Percentiles rank a stretch among this genome's conserved stretches.
Evolutionary conservation across 2,797 vertebrate species (phyloP).

Genomic region (Odontamblyopus rebecca): DNA sequence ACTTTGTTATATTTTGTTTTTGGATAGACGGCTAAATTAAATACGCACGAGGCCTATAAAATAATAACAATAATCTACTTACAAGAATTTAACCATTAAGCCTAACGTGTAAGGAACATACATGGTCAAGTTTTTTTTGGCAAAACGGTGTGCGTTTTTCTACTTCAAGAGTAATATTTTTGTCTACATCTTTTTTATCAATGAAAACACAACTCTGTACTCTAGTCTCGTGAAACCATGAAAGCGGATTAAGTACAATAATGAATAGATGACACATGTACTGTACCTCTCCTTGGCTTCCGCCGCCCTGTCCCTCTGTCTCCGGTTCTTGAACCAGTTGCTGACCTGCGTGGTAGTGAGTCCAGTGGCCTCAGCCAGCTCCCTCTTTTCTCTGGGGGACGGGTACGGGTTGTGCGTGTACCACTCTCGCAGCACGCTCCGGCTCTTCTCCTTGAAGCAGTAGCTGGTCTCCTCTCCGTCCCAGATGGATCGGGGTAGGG

Average conservation of each 20-base stretch:
- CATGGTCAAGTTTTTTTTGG: background rate
- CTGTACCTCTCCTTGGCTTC: constrained; percentile 87
- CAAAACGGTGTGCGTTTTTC: background rate
- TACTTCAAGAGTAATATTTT: background rate
- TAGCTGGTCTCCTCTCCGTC: constrained; percentile 96
- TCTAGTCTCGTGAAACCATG: background rate
- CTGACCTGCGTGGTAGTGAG: constrained; percentile 90
- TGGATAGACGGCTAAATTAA: background rate
- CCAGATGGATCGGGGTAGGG: constrained; percentile 92
- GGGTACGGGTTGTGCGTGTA: constrained; percentile 90
- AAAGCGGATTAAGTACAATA: background rate
- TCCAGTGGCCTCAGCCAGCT: constrained; percentile 82
- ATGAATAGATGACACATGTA: background rate
- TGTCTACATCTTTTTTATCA: background rate
- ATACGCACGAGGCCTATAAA: background rate
- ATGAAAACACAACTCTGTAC: background rate
- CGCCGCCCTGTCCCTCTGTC: constrained; percentile 90
- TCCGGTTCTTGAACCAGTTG: constrained; percentile 96
- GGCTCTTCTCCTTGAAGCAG: constrained; percentile 96
- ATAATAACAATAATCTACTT: background rate
- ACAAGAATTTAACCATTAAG: background rate
- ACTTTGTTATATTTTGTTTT: background rate
- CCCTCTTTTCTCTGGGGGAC: constrained; percentile 88
- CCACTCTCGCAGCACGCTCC: constrained; percentile 92
- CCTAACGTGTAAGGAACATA: background rate